Evolutionary conservation across 2,113 vertebrate species (phyloP).

Genomic region (Erythrocercus mccallii): DNA sequence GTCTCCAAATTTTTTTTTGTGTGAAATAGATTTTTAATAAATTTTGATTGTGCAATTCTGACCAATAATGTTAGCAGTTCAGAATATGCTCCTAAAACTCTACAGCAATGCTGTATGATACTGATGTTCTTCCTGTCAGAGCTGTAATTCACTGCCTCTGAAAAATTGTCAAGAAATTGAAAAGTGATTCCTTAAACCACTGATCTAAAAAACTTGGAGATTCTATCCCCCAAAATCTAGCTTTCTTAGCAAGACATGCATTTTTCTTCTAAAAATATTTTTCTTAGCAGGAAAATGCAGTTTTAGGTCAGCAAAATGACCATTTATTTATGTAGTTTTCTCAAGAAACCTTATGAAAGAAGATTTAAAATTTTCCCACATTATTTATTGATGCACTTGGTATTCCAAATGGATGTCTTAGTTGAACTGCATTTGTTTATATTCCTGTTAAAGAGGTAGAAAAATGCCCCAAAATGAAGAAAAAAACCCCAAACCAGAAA

Average conservation of each 20-base stretch:
- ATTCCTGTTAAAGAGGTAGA: neutral
- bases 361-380: neutral
- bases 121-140: neutral
- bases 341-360: rapidly evolving
- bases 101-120: neutral
- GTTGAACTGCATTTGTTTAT: neutral
- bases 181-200: neutral
- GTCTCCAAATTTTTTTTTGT: rapidly evolving
- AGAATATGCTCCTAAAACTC: neutral
- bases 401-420: neutral
- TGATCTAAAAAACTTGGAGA: neutral
- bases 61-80: neutral
- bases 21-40: neutral
- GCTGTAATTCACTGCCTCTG: neutral
- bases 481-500: rapidly evolving
- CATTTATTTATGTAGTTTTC: neutral
- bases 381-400: neutral
- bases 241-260: neutral
- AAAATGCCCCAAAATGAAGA: neutral
- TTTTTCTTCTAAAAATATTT: neutral
- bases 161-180: neutral
- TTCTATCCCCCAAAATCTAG: neutral
- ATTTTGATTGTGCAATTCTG: neutral
- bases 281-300: neutral
- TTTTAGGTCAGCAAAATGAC: neutral